These are phyloP conservation scores for Formicarius rufipectus DNA, from an alignment of 2,113 vertebrate genomes.

Conservation along the genomic window DNA sequence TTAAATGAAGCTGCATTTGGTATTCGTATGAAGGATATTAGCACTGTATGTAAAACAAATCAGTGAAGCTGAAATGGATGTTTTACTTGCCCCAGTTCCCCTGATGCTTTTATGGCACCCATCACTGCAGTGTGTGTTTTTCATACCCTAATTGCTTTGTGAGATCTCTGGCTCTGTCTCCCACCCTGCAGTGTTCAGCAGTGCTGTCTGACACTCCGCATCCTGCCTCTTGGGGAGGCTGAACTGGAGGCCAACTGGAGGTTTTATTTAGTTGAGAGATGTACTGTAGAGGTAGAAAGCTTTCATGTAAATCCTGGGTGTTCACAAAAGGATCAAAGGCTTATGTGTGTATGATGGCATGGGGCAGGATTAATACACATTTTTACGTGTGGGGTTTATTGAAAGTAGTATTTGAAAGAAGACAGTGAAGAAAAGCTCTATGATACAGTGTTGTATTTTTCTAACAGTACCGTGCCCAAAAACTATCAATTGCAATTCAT, in stretches of 20 bases:
- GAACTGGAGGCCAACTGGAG: constrained; percentile 30
- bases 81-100: not conserved
- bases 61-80: constrained; percentile 14
- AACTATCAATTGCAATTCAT: not conserved
- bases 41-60: constrained; percentile 18
- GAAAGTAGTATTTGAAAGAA: not conserved
- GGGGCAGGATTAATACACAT: not conserved
- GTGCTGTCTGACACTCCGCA: not conserved
- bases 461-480: not conserved
- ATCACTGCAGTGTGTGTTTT: not conserved
- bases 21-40: not conserved
- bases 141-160: not conserved
- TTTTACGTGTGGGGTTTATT: not conserved
- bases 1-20: constrained; percentile 19
- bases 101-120: not conserved
- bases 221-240: constrained; percentile 50
- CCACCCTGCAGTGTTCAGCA: not conserved
- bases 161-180: not conserved
- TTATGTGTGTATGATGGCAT: not conserved
- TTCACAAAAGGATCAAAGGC: constrained; percentile 24
- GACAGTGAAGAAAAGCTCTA: not conserved
- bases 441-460: not conserved
- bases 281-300: not conserved
- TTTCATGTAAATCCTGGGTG: constrained; percentile 26
- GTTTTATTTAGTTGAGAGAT: constrained; percentile 12